Evolutionary conservation across 53 echinoderm and acorn worm genomes (phyloP).

Genomic region (Luidia sarsii): DNA sequence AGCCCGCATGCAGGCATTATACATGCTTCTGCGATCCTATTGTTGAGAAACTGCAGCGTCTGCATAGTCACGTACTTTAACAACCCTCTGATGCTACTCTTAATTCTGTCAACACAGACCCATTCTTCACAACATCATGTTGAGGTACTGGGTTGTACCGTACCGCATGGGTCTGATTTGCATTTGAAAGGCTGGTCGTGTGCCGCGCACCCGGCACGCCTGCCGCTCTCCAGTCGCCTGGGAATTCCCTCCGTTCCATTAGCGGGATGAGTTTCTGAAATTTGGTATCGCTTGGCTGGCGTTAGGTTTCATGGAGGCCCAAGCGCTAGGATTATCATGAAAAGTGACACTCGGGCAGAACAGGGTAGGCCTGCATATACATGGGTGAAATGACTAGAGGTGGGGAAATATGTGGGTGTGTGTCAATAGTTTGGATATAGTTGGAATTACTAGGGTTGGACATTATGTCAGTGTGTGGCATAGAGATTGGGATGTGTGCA

Average conservation of each 20-base stretch:
- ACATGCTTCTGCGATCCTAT: constrained; percentile 33
- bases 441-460: no score
- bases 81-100: constrained; percentile 52
- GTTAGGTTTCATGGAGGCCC: constrained; percentile 45
- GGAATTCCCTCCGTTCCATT: constrained; percentile 58
- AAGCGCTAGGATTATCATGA: constrained; percentile 49
- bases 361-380: constrained; percentile 4
- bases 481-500: no score
- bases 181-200: constrained; percentile 58
- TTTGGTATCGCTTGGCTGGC: constrained; percentile 62
- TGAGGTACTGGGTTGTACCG: neutral
- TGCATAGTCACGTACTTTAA: constrained; percentile 53
- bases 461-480: no score
- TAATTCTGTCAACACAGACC: constrained; percentile 55
- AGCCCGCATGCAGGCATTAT: constrained; percentile 47
- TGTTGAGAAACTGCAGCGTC: constrained; percentile 31
- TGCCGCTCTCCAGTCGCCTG: constrained; percentile 39
- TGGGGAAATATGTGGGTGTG: constrained; percentile 13
- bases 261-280: constrained; percentile 61
- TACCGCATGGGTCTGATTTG: constrained; percentile 47
- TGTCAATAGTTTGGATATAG: constrained; percentile 25
- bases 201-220: constrained; percentile 34
- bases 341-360: constrained; percentile 39
- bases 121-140: constrained; percentile 40
- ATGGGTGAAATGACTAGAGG: neutral